A percentile compares a stretch with the other conserved stretches of the same genome.
These are phyloP conservation scores for Paedocypris sp. DNA, from an alignment of 2,113 vertebrate genomes.

Conservation along the genomic window DNA sequence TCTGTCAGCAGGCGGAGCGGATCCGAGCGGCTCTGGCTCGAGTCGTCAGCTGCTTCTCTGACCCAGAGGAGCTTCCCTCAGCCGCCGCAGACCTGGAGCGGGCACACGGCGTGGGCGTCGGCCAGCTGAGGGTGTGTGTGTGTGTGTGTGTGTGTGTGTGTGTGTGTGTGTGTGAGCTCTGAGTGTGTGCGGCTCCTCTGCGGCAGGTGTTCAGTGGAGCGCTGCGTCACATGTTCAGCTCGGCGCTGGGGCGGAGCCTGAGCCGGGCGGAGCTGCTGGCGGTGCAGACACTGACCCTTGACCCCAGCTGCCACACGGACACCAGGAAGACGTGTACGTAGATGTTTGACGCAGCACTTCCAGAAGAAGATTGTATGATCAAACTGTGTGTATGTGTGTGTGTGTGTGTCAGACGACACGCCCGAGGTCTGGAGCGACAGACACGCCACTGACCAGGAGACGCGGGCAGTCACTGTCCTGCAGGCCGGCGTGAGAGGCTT, in stretches of 20 bases:
- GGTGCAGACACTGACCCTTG: conserved; percentile 61
- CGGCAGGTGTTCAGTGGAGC: conserved; percentile 71
- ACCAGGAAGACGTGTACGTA: too few relatives aligned
- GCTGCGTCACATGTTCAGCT: conserved; percentile 66
- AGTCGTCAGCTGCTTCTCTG: conserved; percentile 64
- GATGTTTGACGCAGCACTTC: too few relatives aligned
- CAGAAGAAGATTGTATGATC: too few relatives aligned
- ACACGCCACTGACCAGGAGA: conserved; percentile 51
- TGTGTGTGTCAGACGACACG: conserved; percentile 29
- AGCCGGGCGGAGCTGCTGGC: conserved; percentile 62
- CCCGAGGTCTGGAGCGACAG: conserved; percentile 46
- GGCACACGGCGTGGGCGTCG: conserved; percentile 37
- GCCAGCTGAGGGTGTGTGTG: conserved; percentile 36
- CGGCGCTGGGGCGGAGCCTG: conserved; percentile 48
- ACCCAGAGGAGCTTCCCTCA: conserved; percentile 45
- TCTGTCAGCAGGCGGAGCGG: conserved; percentile 60
- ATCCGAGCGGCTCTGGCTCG: conserved; percentile 69
- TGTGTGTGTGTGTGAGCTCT: neutral
- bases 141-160: neutral
- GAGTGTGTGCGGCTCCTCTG: conserved; percentile 13
- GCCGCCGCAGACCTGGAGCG: conserved; percentile 55
- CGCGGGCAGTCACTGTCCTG: conserved; percentile 49
- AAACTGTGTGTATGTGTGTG: neutral
- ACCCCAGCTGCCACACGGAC: conserved; percentile 30
- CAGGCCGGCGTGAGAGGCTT: conserved; percentile 50